Base-by-base conservation (phyloP, 2,797 vertebrate genomes). In the Chromobotia macracanthus region DNA sequence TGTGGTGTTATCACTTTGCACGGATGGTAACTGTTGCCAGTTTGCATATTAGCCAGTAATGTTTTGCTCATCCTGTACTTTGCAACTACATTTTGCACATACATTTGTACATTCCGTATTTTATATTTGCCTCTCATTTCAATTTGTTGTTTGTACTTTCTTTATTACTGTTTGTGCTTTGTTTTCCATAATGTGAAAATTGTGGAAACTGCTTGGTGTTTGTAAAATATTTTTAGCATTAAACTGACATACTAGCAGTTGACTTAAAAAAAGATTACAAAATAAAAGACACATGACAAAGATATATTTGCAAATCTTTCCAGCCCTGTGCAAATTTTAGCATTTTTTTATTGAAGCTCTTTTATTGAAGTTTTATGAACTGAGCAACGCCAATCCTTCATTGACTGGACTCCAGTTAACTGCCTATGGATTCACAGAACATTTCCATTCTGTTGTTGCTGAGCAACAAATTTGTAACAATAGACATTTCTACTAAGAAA, bases 81-180 rank as follows among this genome's bases (percentile, higher is more conserved):
- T 16, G 12, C 4, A 23, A n/a, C 16, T 35, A 63, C 1, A 9
- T 63, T 63, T 15, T 25, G n/a, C n/a, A n/a, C n/a, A n/a, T n/a
- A n/a, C n/a, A n/a, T n/a, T 44, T n/a, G 2, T 55, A 21, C 6
- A 61, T 31, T 53, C 55, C 0, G 28, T 41, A 48, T 46, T 55
- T 76, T 51, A 67, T 31, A 25, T 46, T 67, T 67, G 18, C 64
- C 21, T 70, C 13, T 66, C 10, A 31, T 65, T 65, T 23, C 8
- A 55, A n/a, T 25, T 25, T 44, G 13, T 12, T 51, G 10, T 18
- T 25, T 41, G 67, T 44, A 35, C 51, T 67, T 44, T 75, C 55
- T 75, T 50, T 75, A 46, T 44, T 25, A 6, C 15, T 10, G 25
- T 48, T 48, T 75, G 13, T 35, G 6, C 28, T 7, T 9, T 18